These are phyloP conservation scores for Chlorops oryzae DNA, from an alignment of 1,140 invertebrate species.

Conservation along the genomic window DNA sequence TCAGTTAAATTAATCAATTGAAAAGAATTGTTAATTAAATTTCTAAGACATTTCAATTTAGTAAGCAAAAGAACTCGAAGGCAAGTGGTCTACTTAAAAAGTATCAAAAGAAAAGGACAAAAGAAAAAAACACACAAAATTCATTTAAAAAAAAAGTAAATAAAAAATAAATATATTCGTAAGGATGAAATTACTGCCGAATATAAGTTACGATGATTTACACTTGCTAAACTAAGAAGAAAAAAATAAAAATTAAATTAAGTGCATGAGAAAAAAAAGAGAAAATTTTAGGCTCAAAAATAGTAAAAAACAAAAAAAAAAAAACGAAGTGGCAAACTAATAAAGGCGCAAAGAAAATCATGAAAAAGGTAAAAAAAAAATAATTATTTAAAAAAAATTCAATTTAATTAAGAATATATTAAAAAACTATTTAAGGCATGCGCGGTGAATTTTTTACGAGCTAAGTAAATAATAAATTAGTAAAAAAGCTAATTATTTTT, in stretches of 20 bases:
- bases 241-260: constrained; percentile 12
- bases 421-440: constrained; percentile 18
- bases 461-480: background rate
- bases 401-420: constrained; percentile 13
- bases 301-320: too few species aligned
- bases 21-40: constrained; percentile 46
- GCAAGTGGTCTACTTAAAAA: constrained; percentile 18
- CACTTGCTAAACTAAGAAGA: constrained; percentile 18
- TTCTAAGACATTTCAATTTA: constrained; percentile 31
- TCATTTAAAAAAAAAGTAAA: constrained; percentile 16
- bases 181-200: too few species aligned
- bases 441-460: constrained; percentile 9
- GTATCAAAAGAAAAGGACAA: constrained; percentile 16
- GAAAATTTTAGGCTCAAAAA: too few species aligned
- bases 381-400: background rate
- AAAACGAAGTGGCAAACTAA: constrained; percentile 15
- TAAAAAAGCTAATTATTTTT: constrained; percentile 15
- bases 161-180: constrained; percentile 21
- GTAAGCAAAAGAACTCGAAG: constrained; percentile 13
- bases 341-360: constrained; percentile 1
- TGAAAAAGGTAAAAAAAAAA: constrained; percentile 1
- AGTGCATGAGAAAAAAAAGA: background rate
- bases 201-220: constrained; percentile 25
- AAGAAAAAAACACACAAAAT: constrained; percentile 14
- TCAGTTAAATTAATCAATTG: constrained; percentile 30